phyloP scores from a whole-genome alignment of 2,113 vertebrate species.

The Cygnus buccinator region DNA sequence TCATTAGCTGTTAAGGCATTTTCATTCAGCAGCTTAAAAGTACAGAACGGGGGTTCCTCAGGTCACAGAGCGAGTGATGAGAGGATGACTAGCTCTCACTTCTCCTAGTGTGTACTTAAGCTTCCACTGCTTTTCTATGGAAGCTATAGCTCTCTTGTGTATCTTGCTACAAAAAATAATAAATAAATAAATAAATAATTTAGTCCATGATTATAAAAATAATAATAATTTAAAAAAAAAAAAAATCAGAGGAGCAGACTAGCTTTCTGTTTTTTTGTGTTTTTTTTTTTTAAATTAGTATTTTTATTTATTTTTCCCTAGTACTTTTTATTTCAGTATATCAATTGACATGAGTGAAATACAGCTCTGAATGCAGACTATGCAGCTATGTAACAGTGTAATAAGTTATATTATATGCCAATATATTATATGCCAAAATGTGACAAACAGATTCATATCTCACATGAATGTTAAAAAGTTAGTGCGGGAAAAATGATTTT shows the following conservation, averaged over 20 bases:
- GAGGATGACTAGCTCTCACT: neutral
- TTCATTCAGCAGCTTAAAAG: slow-evolving; percentile 38
- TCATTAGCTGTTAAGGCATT: neutral
- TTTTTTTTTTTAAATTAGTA: neutral
- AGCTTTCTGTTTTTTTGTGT: neutral
- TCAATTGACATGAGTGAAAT: neutral
- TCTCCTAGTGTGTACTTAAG: neutral
- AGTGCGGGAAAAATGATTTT: neutral
- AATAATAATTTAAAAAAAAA: neutral
- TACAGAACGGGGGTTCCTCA: neutral
- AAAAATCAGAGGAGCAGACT: neutral
- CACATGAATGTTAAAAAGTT: neutral
- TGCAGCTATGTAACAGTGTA: neutral
- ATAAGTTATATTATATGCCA: neutral
- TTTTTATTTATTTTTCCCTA: neutral
- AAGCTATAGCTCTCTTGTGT: neutral
- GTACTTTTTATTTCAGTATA: neutral
- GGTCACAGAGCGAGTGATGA: slow-evolving; percentile 28
- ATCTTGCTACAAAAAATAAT: neutral
- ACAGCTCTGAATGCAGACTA: neutral
- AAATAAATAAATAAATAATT: neutral
- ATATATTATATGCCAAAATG: neutral
- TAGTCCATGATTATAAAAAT: neutral
- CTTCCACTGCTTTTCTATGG: neutral
- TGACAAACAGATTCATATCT: neutral